phyloP scores from a whole-genome alignment of 2,797 vertebrate genomes.

The Chiroxiphia lanceolata region DNA sequence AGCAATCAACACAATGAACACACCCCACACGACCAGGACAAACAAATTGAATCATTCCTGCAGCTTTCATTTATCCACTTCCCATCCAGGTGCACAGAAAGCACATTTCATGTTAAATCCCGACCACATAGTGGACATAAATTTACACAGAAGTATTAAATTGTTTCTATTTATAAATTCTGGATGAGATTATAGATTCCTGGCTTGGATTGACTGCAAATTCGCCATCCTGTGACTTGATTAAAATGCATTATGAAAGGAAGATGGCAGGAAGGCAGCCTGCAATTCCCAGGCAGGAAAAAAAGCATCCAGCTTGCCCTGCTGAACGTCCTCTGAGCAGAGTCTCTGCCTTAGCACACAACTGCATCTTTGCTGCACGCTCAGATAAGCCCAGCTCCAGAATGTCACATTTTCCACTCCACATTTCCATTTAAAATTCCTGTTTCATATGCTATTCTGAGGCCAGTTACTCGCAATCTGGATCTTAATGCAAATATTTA shows the following conservation, averaged over 20 bases:
- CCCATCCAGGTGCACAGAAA: not conserved
- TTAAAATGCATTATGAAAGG: constrained; percentile 24
- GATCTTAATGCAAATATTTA: constrained; percentile 27
- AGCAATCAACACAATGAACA: not conserved
- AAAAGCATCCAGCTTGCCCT: not conserved
- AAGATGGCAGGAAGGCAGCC: constrained; percentile 11
- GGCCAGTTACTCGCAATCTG: not conserved
- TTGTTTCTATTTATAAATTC: constrained; percentile 27
- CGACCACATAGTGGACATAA: not conserved
- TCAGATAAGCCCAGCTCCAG: constrained; percentile 25
- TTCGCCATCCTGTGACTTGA: not conserved
- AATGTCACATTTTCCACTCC: not conserved
- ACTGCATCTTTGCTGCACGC: not conserved
- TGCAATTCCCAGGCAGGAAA: not conserved
- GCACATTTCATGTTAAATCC: not conserved
- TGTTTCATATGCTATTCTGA: not conserved
- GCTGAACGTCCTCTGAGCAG: not conserved
- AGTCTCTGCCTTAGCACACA: not conserved
- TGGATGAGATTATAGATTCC: not conserved
- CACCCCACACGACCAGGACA: not conserved
- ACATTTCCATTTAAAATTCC: constrained; percentile 15
- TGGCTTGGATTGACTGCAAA: constrained; percentile 1
- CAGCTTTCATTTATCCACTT: not conserved
- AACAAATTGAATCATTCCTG: not conserved
- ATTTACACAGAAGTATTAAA: not conserved